phyloP scores from a whole-genome alignment of 2,797 vertebrate species.

The Coilia nasus region DNA sequence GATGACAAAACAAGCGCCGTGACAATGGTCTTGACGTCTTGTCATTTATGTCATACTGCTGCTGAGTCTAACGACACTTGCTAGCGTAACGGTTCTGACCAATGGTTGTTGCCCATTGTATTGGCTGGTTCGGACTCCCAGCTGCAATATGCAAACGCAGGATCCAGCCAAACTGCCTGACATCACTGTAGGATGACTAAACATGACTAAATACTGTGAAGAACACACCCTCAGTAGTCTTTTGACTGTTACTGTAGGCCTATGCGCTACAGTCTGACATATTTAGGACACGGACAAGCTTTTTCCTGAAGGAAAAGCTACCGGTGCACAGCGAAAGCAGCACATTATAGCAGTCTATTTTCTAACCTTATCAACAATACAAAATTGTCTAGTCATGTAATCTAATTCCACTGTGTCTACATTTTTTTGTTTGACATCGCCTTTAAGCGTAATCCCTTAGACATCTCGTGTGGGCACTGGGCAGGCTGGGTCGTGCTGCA shows the following conservation, averaged over 20 bases:
- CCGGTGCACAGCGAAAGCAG: background rate
- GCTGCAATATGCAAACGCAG: background rate
- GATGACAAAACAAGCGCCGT: background rate
- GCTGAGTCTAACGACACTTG: background rate
- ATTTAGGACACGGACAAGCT: background rate
- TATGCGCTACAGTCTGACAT: background rate
- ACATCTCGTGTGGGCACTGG: background rate
- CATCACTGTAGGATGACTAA: background rate
- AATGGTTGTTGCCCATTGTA: too few relatives aligned
- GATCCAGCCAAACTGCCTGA: background rate
- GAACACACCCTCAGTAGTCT: slow-evolving; percentile 6
- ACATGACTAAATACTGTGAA: background rate
- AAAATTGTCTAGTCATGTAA: background rate
- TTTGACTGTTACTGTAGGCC: background rate
- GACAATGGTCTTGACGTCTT: background rate
- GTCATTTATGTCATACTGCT: background rate
- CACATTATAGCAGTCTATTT: background rate
- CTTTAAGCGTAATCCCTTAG: background rate
- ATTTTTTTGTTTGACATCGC: background rate
- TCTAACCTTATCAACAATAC: too few relatives aligned
- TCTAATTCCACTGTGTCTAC: background rate
- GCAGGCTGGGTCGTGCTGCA: slow-evolving; percentile 19
- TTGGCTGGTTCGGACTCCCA: background rate
- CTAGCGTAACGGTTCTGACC: too few relatives aligned
- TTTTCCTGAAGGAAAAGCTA: background rate